Percentiles rank a stretch among this genome's conserved stretches.
Conservation (phyloP, 2,113 vertebrate genomes). For the Scomber japonicus region DNA sequence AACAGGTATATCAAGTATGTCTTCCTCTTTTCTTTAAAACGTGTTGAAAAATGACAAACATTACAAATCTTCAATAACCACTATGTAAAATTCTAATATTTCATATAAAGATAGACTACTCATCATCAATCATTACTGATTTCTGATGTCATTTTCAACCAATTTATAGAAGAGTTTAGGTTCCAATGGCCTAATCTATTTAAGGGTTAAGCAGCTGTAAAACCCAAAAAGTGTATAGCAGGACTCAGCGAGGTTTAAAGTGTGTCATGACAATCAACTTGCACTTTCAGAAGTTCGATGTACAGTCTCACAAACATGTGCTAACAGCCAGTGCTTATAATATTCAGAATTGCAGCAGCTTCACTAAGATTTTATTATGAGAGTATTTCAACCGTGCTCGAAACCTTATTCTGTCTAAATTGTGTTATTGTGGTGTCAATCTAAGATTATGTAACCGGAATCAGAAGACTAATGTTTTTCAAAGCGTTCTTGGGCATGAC, state of each 20-base stretch:
- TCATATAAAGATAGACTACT: too few species aligned
- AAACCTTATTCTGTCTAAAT: neutral
- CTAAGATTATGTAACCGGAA: neutral
- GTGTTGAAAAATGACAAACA: too few species aligned
- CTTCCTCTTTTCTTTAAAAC: too few species aligned
- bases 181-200: neutral
- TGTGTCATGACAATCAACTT: neutral
- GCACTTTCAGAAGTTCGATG: neutral
- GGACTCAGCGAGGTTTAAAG: neutral
- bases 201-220: neutral
- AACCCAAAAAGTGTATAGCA: neutral
- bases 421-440: neutral
- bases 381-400: neutral
- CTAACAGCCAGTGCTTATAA: neutral
- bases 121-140: too few species aligned
- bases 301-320: constrained; percentile 16
- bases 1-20: too few species aligned
- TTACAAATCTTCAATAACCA: too few species aligned
- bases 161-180: neutral
- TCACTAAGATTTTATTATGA: neutral
- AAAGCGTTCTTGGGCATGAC: constrained; percentile 1
- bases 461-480: neutral
- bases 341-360: neutral
- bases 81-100: too few species aligned
- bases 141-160: neutral